Conservation (phyloP, 2,888 invertebrate genomes). For the Ischnura elegans region DNA sequence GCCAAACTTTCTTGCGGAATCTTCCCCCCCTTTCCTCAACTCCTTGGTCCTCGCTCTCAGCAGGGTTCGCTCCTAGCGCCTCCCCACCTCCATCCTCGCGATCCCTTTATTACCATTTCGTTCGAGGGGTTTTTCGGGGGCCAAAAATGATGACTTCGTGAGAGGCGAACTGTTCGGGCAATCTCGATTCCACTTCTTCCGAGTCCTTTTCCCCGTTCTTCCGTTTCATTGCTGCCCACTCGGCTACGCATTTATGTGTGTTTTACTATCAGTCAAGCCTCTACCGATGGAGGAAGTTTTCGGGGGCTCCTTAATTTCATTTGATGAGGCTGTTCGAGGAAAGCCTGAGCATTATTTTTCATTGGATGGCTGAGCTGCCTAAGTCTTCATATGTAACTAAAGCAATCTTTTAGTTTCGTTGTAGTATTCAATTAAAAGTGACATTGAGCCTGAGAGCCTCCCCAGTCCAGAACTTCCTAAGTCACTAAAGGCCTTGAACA, state of each 20-base stretch:
- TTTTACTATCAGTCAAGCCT: conserved; percentile 69
- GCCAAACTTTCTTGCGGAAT: conserved; percentile 24
- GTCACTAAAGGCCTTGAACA: too few species aligned
- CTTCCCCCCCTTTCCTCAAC: not conserved
- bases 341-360: too few species aligned
- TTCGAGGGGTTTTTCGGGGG: not conserved
- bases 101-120: conserved; percentile 30
- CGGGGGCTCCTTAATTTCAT: too few species aligned
- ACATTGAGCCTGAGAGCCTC: too few species aligned
- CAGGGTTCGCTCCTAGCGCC: not conserved
- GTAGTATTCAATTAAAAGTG: too few species aligned
- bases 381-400: too few species aligned
- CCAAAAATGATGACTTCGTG: not conserved
- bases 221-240: conserved; percentile 68
- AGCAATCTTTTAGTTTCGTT: too few species aligned
- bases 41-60: too few species aligned
- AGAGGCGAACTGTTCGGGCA: not conserved
- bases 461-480: too few species aligned
- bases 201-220: not conserved
- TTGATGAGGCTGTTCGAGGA: too few species aligned
- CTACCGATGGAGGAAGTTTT: not conserved
- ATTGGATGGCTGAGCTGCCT: too few species aligned
- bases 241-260: conserved; percentile 71
- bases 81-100: not conserved
- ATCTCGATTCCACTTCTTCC: not conserved